phyloP scores from a whole-genome alignment of 2,113 vertebrate genomes.

The Murina feae region DNA sequence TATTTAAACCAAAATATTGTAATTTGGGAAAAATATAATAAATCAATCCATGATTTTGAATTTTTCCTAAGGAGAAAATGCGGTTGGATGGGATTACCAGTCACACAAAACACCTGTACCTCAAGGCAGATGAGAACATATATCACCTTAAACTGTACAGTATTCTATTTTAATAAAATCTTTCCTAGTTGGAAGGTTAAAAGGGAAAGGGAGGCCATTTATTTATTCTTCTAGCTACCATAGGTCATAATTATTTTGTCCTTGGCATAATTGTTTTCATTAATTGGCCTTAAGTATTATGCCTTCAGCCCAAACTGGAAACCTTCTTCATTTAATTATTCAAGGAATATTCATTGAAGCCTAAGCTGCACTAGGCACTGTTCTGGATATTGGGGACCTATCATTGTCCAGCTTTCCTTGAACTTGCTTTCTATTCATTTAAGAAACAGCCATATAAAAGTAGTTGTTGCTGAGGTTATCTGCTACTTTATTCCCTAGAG shows the following conservation, averaged over 20 bases:
- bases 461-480: not conserved
- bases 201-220: not conserved
- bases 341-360: slow-evolving; percentile 1
- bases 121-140: not conserved
- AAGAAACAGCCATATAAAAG: not conserved
- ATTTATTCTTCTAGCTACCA: not conserved
- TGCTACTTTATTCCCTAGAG: not conserved
- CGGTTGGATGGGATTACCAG: not conserved
- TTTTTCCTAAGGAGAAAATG: slow-evolving; percentile 11
- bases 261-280: not conserved
- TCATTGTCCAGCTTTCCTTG: not conserved
- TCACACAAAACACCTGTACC: not conserved
- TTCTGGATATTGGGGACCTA: not conserved
- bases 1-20: not conserved
- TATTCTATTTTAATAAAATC: not conserved
- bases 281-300: not conserved
- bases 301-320: not conserved
- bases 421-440: not conserved
- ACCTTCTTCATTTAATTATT: not conserved
- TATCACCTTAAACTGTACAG: not conserved
- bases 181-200: not conserved
- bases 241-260: not conserved
- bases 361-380: not conserved
- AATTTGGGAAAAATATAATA: not conserved
- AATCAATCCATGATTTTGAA: not conserved